Conservation (phyloP, 1,140 invertebrate genomes). For the Heliconius eleuchia region DNA sequence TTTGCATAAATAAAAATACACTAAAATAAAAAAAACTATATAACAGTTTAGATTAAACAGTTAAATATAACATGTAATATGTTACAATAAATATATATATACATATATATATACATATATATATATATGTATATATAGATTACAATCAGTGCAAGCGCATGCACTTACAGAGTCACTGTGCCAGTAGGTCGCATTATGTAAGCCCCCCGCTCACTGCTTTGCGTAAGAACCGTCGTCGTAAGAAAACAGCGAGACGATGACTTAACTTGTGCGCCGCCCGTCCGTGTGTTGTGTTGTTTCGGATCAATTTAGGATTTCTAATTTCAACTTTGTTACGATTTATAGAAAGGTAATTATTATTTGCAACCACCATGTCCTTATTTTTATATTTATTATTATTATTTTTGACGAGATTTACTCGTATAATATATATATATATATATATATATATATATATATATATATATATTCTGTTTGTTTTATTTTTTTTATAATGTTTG, state of each 20-base stretch:
- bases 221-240: slow-evolving; percentile 63
- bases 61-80: slow-evolving; percentile 11
- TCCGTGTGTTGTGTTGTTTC: slow-evolving; percentile 25
- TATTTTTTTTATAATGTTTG: background rate
- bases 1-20: too few relatives aligned
- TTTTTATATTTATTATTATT: too few relatives aligned
- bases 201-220: slow-evolving; percentile 67
- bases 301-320: background rate
- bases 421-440: background rate
- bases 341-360: background rate
- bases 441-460: background rate
- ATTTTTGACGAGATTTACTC: too few relatives aligned
- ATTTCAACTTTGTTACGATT: background rate
- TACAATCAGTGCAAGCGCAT: slow-evolving; percentile 59
- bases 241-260: slow-evolving; percentile 59
- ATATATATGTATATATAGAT: slow-evolving; percentile 34
- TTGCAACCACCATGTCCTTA: too few relatives aligned
- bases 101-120: too few relatives aligned
- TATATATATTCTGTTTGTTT: background rate
- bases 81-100: slow-evolving; percentile 46
- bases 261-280: slow-evolving; percentile 40
- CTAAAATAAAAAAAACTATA: too few relatives aligned
- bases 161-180: slow-evolving; percentile 71
- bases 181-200: slow-evolving; percentile 72
- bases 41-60: background rate